Evolutionary conservation across 1,140 invertebrate species (phyloP), one percentile per base, ranked within the genome.

Genomic region (Psix sp.): DNA sequence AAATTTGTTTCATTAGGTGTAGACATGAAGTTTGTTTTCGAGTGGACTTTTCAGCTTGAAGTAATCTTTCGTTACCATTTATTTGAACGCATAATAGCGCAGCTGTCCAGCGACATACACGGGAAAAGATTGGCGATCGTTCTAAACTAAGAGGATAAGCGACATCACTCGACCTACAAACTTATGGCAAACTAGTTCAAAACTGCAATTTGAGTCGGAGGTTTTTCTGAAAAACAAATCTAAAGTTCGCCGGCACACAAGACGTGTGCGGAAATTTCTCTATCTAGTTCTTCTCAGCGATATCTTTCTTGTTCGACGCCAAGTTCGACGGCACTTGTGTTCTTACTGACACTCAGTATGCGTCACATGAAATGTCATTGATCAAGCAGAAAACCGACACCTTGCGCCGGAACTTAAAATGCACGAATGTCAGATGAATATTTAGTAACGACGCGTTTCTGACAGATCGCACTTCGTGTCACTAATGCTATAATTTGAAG

Each of bases 181-280:
- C 74, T 81, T 74, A 63, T 45, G 54, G 56, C 49, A 54, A 80
- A 80, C 75, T 80, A 80, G 77, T 81, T 82, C 49, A 63, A 71
- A 82, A 81, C 77, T 82, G 68, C 62, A 63, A 73, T 78, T 76
- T 72, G 70, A 79, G 77, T 76, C 63, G 52, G 56, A 51, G 70
- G 65, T 62, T 76, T 80, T 74, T 70, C 63, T 46, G 43, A 76
- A 77, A 79, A 79, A 77, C 77, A 82, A 77, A 79, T 80, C 54
- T 59, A 51, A 77, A 72, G 67, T 70, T 60, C 62, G 60, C 54
- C n/a, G 29, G 9, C 36, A 42, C 48, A 52, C 26, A 52, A 43
- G n/a, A 74, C 59, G 59, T 68, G 72, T 68, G 39, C 59, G 63
- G 63, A 59, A 63, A 67, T 67, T 52, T n/a, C 40, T 35, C 56